A percentile compares a stretch with the other conserved stretches of the same genome.
These are phyloP conservation scores for Thalassarche chlororhynchos DNA, from an alignment of 2,113 vertebrate species.

Conservation along the genomic window DNA sequence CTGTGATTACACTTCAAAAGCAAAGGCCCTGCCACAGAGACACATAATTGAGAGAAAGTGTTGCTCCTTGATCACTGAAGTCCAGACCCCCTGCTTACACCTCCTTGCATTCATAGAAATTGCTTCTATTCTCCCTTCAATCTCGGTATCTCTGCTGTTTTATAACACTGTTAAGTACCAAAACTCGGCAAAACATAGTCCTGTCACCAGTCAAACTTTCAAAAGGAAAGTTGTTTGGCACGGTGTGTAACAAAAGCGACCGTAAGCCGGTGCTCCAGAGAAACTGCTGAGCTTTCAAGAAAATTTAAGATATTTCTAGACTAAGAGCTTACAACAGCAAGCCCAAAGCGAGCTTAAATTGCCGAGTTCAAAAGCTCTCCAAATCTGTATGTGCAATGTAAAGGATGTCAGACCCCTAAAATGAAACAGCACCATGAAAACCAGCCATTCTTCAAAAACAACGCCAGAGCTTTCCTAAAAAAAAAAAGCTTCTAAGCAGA, in stretches of 20 bases:
- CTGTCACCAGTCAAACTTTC: background rate
- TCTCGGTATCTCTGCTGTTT: background rate
- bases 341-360: background rate
- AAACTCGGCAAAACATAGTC: background rate
- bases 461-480: rapidly evolving
- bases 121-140: conserved; percentile 28
- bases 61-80: conserved; percentile 72
- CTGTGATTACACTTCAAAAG: conserved; percentile 82
- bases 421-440: background rate
- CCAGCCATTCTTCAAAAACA: background rate
- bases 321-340: background rate
- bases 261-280: rapidly evolving
- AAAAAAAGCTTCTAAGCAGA: background rate
- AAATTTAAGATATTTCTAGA: background rate
- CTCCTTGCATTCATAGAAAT: conserved; percentile 67
- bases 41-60: conserved; percentile 76
- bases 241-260: rapidly evolving
- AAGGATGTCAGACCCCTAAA: background rate
- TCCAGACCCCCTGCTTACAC: conserved; percentile 65
- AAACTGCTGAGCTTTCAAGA: background rate
- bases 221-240: background rate
- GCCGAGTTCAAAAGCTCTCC: background rate
- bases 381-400: background rate
- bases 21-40: conserved; percentile 72
- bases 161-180: background rate